Conservation (phyloP, 2,797 vertebrate species). For the Halcyon leucocephala region DNA sequence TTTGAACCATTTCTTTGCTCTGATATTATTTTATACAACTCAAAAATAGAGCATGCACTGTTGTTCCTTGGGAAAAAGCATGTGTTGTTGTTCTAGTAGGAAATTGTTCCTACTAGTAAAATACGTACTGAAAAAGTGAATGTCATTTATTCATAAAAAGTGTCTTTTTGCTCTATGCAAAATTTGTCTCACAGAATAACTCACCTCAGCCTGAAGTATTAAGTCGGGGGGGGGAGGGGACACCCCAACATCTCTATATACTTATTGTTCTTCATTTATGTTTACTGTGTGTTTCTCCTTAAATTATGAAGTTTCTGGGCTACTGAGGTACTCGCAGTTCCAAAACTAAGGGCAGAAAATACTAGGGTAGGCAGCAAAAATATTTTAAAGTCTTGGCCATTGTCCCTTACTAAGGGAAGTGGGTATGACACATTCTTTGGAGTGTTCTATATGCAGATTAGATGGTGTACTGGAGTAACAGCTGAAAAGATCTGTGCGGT, state of each 20-base stretch:
- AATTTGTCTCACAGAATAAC: not conserved
- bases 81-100: not conserved
- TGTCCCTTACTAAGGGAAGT: not conserved
- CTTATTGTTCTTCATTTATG: not conserved
- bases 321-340: not conserved
- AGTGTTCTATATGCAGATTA: not conserved
- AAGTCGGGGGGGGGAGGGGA: not conserved
- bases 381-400: not conserved
- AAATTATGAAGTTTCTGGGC: not conserved
- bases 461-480: not conserved
- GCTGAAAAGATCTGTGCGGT: not conserved
- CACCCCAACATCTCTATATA: not conserved
- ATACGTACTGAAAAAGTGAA: not conserved
- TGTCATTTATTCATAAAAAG: not conserved
- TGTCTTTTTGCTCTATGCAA: not conserved
- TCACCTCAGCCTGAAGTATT: not conserved
- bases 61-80: not conserved
- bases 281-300: not conserved
- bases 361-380: not conserved
- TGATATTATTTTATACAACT: not conserved
- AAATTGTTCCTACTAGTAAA: not conserved
- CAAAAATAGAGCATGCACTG: not conserved
- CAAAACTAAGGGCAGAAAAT: not conserved
- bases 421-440: not conserved
- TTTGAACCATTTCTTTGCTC: not conserved